phyloP scores from a whole-genome alignment of 2,113 vertebrate genomes.

The Mustela lutreola region DNA sequence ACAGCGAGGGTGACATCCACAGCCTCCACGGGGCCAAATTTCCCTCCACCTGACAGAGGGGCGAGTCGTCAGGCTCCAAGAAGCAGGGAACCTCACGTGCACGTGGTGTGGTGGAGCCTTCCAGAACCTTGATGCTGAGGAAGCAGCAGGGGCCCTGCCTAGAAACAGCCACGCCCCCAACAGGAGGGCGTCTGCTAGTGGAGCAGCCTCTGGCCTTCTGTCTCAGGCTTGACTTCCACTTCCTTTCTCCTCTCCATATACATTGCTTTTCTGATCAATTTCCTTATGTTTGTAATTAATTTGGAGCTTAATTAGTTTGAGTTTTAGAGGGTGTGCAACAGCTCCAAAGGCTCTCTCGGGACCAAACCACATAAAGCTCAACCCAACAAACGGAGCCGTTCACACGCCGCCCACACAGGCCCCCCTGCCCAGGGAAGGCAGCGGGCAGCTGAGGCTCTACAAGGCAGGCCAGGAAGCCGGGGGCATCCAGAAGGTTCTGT shows the following conservation, averaged over 20 bases:
- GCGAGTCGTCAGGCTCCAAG: accelerated
- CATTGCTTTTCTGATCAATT: background rate
- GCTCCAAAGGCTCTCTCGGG: background rate
- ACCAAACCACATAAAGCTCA: background rate
- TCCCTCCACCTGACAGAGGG: background rate
- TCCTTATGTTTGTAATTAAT: constrained; percentile 10
- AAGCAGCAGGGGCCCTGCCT: background rate
- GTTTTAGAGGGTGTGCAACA: background rate
- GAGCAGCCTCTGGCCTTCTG: background rate
- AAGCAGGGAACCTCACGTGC: background rate
- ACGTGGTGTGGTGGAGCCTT: background rate
- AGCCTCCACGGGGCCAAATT: too few relatives aligned
- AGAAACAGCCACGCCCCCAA: accelerated
- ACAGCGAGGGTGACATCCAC: background rate
- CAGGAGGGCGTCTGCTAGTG: accelerated
- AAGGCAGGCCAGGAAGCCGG: background rate
- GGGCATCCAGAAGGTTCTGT: background rate
- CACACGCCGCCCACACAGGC: accelerated
- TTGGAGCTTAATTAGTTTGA: background rate
- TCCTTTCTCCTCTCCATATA: background rate
- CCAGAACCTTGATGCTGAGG: background rate
- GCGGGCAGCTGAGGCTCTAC: accelerated
- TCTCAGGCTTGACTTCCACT: accelerated
- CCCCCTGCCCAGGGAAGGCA: background rate
- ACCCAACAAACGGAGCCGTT: background rate